Conservation (phyloP, 2,113 vertebrate genomes). For the Hiodon alosoides region DNA sequence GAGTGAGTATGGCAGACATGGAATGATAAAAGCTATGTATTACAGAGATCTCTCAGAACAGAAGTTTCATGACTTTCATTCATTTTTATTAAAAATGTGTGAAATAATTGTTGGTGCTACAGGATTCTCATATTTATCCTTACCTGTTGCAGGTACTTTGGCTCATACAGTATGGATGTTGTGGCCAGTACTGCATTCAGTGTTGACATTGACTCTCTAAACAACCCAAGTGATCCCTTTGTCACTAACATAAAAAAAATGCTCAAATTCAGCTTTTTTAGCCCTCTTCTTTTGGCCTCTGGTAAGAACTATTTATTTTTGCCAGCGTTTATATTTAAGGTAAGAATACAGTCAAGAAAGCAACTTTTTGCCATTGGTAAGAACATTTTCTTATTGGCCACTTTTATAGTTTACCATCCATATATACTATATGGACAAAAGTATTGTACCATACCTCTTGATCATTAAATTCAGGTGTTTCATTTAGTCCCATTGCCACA, state of each 20-base stretch:
- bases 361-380: neutral
- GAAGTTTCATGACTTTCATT: too few relatives aligned
- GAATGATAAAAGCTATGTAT: too few relatives aligned
- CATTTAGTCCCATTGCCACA: too few relatives aligned
- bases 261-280: constrained; percentile 54
- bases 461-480: too few relatives aligned
- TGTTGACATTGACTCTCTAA: constrained; percentile 76
- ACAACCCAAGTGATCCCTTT: constrained; percentile 74
- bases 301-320: constrained; percentile 50
- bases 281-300: constrained; percentile 42
- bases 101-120: too few relatives aligned
- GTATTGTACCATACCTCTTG: too few relatives aligned
- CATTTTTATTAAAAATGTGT: too few relatives aligned
- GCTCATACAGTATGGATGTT: constrained; percentile 77
- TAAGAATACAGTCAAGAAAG: neutral
- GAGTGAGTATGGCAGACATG: too few relatives aligned
- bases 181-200: constrained; percentile 76
- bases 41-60: too few relatives aligned
- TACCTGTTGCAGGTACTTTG: constrained; percentile 45
- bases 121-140: too few relatives aligned
- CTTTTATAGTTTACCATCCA: too few relatives aligned
- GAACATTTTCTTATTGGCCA: neutral
- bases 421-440: too few relatives aligned
- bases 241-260: constrained; percentile 65
- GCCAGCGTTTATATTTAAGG: neutral